Evolutionary conservation across 37 sponge, comb jelly and placozoan species (phyloP), one percentile per base, ranked within the genome.

Genomic region (Cliona cf. orientalis): DNA sequence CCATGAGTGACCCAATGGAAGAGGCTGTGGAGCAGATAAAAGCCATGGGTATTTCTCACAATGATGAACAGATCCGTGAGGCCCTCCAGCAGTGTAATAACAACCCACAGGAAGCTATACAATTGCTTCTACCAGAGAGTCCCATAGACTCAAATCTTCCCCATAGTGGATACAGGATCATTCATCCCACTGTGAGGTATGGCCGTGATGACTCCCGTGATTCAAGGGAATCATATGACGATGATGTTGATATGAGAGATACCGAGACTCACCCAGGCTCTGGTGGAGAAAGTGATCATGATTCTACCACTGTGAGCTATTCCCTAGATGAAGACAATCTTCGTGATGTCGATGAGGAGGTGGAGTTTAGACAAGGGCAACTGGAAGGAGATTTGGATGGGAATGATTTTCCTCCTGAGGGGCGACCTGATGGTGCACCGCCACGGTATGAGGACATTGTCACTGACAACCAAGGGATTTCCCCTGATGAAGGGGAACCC

Each of bases 241-340:
- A 26, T 34, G 84, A 84, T 32, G 77, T 84, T 0, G 84, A 84
- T 26, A 84, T 84, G 84, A 38, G 69, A 33, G 84, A 84, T 45
- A 76, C 77, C 0, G 88, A 88, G 63, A 76, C 63, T 28, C 82
- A 81, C 28, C 69, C 69, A 6, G 74, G 76, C 11, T 70, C 80
- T 7, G 76, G 71, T 29, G 82, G 49, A 14, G 88, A 88, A 36
- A 76, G 77, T 43, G 88, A 88, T 38, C 60, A 42, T 25, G 82
- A 88, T 76, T 80, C 81, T 1, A 88, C 88, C 22, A 88, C 88
- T 0, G 88, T 88, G 35, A 88, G 88, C 31, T 88, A 88, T 45
- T 76, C 82, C 17, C 72, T 88, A 66, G 88, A 88, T 9, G 86
- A 78, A 37, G 86, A 86, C n/a, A 72, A 39, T 14, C 49, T 80